Evolutionary conservation across 2,797 vertebrate genomes (phyloP).

Genomic region (Manis pentadactyla): DNA sequence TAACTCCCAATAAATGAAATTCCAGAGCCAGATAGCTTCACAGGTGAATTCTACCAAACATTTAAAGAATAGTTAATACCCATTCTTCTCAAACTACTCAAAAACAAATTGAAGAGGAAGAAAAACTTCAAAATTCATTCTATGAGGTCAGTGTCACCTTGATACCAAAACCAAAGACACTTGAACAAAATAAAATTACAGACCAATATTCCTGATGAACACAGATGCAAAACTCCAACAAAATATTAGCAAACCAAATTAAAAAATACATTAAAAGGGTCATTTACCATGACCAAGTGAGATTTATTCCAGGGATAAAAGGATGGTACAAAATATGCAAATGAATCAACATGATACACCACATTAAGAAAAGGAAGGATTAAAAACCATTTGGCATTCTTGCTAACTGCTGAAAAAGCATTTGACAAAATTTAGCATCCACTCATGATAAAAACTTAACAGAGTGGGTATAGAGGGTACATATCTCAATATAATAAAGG

Average conservation of each 20-base stretch:
- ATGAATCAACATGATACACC: background rate
- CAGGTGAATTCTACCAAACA: background rate
- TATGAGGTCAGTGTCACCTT: background rate
- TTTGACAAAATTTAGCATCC: background rate
- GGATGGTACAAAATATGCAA: background rate
- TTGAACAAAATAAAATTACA: background rate
- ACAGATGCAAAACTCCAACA: background rate
- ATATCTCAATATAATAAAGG: background rate
- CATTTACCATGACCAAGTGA: background rate
- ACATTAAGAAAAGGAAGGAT: background rate
- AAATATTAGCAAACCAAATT: background rate
- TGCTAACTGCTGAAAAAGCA: background rate
- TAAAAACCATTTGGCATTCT: background rate
- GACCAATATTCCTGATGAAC: background rate
- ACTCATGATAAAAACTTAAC: background rate
- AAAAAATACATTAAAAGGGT: background rate
- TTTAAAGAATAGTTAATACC: background rate
- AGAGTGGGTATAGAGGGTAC: background rate
- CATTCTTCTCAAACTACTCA: background rate
- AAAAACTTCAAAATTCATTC: background rate
- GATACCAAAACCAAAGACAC: background rate
- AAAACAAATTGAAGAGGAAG: background rate
- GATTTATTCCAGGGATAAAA: background rate
- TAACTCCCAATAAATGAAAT: background rate
- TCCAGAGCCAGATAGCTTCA: background rate